These are phyloP conservation scores for Pararge aegeria DNA, from an alignment of 1,140 invertebrate species.

Conservation along the genomic window DNA sequence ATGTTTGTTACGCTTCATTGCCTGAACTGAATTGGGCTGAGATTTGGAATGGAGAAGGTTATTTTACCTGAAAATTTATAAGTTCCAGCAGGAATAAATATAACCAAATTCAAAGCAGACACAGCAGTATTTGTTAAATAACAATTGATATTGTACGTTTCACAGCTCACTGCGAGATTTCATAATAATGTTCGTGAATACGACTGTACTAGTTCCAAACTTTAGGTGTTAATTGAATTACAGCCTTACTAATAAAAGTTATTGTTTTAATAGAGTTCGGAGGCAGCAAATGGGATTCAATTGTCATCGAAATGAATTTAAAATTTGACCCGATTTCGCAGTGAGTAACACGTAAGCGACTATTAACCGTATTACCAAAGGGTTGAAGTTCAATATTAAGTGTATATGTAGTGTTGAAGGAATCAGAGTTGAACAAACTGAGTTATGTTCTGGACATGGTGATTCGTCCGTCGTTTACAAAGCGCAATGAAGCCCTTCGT, in stretches of 20 bases:
- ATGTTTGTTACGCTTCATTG: too few species aligned
- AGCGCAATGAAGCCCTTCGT: conserved; percentile 20
- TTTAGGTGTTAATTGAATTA: conserved; percentile 17
- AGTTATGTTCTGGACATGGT: conserved; percentile 28
- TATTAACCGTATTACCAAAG: conserved; percentile 12
- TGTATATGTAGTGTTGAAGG: conserved; percentile 3
- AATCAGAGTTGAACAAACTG: conserved; percentile 32
- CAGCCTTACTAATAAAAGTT: conserved; percentile 18
- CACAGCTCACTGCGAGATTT: too few species aligned
- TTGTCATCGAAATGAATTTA: conserved; percentile 45
- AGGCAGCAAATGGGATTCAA: conserved; percentile 36
- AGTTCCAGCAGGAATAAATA: too few species aligned
- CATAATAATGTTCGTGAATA: too few species aligned
- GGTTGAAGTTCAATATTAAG: conserved; percentile 30
- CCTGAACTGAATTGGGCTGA: too few species aligned
- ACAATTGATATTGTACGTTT: too few species aligned
- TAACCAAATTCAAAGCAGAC: too few species aligned
- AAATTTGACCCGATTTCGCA: conserved; percentile 38
- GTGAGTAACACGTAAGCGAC: not conserved
- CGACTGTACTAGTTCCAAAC: too few species aligned
- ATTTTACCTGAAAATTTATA: too few species aligned
- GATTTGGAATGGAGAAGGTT: too few species aligned
- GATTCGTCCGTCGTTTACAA: conserved; percentile 30
- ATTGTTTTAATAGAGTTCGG: not conserved
- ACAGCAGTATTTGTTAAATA: too few species aligned